A percentile compares a stretch with the other conserved stretches of the same genome.
Evolutionary conservation across 2,888 invertebrate species (phyloP).

Genomic region (Leptothorax acervorum): DNA sequence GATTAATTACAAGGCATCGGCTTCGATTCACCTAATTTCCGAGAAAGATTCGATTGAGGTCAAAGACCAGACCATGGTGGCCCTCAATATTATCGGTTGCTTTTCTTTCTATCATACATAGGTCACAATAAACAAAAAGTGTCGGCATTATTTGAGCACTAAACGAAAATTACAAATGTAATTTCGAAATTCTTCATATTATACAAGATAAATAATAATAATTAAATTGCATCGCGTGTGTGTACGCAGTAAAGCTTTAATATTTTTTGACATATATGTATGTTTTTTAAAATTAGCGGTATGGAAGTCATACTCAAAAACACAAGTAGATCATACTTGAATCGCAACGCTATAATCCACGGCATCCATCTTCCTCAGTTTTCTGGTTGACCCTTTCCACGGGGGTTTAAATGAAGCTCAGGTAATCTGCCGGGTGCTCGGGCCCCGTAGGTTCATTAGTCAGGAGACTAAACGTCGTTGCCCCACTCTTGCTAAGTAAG

Average conservation of each 20-base stretch:
- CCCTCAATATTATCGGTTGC: neutral
- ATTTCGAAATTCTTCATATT: neutral
- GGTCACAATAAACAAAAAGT: neutral
- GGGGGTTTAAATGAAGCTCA: slow-evolving; percentile 71
- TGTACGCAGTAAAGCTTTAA: neutral
- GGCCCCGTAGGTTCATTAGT: slow-evolving; percentile 81
- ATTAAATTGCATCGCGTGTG: neutral
- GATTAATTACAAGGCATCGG: slow-evolving; percentile 46
- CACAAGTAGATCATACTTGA: slow-evolving; percentile 25
- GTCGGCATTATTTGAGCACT: neutral
- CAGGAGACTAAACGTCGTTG: slow-evolving; percentile 80
- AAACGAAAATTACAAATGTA: neutral
- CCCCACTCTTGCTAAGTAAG: slow-evolving; percentile 76
- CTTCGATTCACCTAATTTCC: slow-evolving; percentile 48
- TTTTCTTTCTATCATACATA: neutral
- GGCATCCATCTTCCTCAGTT: slow-evolving; percentile 74
- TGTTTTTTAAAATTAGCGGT: neutral
- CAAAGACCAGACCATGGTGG: slow-evolving; percentile 36
- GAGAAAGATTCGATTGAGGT: slow-evolving; percentile 42
- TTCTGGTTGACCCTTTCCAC: slow-evolving; percentile 75
- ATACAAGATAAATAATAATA: neutral
- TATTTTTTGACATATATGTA: too few species aligned
- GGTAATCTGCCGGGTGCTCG: slow-evolving; percentile 71
- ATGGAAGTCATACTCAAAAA: neutral
- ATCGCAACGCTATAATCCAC: slow-evolving; percentile 35